A percentile compares a stretch with the other conserved stretches of the same genome.
These are phyloP conservation scores for Orthonyx spaldingii DNA, from an alignment of 2,113 vertebrate genomes.

Conservation along the genomic window DNA sequence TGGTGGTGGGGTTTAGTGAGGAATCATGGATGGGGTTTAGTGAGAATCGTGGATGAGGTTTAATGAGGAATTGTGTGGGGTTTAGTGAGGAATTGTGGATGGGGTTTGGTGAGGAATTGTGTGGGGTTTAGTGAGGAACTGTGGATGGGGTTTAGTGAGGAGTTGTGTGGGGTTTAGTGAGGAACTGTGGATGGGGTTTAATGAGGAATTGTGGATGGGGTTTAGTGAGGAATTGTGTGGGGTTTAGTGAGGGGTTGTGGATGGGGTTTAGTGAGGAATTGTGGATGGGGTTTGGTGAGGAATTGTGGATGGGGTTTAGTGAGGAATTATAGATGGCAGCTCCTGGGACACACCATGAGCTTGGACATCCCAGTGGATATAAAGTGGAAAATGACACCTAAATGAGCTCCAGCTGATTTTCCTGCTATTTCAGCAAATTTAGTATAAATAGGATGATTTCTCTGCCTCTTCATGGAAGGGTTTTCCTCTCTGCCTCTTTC, in stretches of 20 bases:
- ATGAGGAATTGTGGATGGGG: no score
- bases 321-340: neutral
- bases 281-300: no score
- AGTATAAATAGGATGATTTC: neutral
- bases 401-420: neutral
- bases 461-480: neutral
- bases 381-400: neutral
- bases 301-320: no score
- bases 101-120: no score
- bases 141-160: no score
- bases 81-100: neutral
- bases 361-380: neutral
- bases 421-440: neutral
- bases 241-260: neutral
- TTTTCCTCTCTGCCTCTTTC: neutral
- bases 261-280: neutral
- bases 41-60: no score
- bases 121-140: neutral
- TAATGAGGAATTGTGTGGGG: neutral
- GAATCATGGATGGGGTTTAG: neutral
- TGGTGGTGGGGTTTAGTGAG: rapidly evolving
- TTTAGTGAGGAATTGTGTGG: neutral
- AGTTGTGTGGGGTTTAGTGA: neutral
- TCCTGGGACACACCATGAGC: neutral
- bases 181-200: neutral